These are phyloP conservation scores for cattle (Bos taurus) DNA, from an alignment of 2,113 vertebrate species.

Conservation along the genomic window DNA sequence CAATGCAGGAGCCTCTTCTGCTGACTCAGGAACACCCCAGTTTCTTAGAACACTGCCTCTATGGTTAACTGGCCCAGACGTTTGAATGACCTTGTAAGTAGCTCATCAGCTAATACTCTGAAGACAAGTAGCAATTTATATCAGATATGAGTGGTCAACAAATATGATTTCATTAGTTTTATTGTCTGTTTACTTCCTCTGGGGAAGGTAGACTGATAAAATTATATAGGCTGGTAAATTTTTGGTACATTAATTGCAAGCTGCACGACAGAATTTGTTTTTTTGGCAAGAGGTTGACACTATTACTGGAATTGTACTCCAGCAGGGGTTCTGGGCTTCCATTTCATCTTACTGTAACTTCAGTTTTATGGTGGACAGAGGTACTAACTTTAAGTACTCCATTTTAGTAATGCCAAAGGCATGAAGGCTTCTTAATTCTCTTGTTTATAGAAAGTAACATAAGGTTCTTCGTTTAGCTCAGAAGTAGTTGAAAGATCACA, in stretches of 20 bases:
- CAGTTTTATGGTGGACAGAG: not conserved
- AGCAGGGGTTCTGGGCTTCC: not conserved
- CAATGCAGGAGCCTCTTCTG: not conserved
- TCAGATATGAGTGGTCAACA: slow-evolving; percentile 17
- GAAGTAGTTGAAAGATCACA: not conserved
- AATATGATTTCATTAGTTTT: slow-evolving; percentile 53
- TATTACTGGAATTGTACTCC: not conserved
- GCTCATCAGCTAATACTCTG: not conserved
- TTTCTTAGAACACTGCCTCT: not conserved
- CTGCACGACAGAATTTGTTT: not conserved
- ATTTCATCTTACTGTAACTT: not conserved
- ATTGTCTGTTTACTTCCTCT: slow-evolving; percentile 22
- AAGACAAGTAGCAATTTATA: not conserved
- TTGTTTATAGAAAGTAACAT: not conserved
- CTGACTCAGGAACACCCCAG: not conserved
- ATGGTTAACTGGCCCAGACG: not conserved
- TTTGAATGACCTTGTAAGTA: not conserved
- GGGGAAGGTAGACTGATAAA: not conserved
- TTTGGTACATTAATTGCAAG: not conserved
- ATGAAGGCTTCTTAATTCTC: not conserved
- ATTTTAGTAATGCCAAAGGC: not conserved
- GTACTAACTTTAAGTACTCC: not conserved
- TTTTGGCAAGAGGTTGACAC: not conserved
- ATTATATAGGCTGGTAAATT: slow-evolving; percentile 1
- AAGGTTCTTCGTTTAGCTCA: not conserved